phyloP scores from a whole-genome alignment of 1,140 invertebrate genomes.

The Dendroctonus valens region DNA sequence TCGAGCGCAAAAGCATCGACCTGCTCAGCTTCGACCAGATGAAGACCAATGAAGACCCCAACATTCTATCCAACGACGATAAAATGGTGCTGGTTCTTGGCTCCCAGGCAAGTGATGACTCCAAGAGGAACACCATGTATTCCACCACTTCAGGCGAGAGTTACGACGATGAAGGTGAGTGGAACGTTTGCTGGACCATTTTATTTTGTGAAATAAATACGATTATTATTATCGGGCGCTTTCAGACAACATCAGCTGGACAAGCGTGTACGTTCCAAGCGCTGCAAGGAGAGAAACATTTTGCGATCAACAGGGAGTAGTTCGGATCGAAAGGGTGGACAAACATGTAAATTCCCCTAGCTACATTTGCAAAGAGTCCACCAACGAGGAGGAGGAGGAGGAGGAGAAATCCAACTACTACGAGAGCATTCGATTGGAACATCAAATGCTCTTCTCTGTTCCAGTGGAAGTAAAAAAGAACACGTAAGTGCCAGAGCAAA shows the following conservation, averaged over 20 bases:
- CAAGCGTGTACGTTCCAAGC: background rate
- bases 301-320: constrained; percentile 32
- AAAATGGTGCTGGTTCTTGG: constrained; percentile 8
- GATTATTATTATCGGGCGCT: background rate
- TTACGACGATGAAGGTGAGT: constrained; percentile 27
- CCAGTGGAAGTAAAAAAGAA: constrained; percentile 26
- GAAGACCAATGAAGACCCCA: background rate
- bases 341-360: too few relatives aligned
- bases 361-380: too few relatives aligned
- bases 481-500: constrained; percentile 4
- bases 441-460: constrained; percentile 4
- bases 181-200: too few relatives aligned
- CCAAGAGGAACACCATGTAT: constrained; percentile 34
- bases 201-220: background rate
- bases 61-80: constrained; percentile 11
- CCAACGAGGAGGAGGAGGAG: too few relatives aligned
- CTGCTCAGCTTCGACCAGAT: constrained; percentile 16
- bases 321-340: constrained; percentile 36
- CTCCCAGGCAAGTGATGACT: constrained; percentile 6
- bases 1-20: constrained; percentile 20
- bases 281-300: constrained; percentile 32
- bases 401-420: constrained; percentile 5
- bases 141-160: constrained; percentile 34
- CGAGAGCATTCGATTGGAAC: constrained; percentile 15
- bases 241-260: background rate